phyloP scores from a whole-genome alignment of 2,888 invertebrate species.

The Dorcus hopei region DNA sequence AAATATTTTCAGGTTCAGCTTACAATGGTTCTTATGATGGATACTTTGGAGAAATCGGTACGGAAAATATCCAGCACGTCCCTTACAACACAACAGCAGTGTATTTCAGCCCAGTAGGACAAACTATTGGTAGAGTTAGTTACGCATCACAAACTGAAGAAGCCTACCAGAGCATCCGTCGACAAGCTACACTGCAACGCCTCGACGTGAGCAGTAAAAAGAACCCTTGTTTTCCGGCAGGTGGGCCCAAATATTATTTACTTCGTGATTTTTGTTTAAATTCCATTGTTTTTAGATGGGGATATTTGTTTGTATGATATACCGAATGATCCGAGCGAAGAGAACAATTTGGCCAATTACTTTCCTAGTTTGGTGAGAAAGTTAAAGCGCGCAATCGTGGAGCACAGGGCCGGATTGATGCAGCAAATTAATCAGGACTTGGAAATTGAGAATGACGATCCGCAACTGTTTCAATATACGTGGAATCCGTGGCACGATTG shows the following conservation, averaged over 20 bases:
- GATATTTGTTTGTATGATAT: constrained; percentile 75
- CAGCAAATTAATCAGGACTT: constrained; percentile 55
- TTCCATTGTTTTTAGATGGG: constrained; percentile 47
- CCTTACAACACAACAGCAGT: constrained; percentile 48
- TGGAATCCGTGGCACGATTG: constrained; percentile 67
- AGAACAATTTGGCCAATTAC: constrained; percentile 60
- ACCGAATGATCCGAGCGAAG: constrained; percentile 75
- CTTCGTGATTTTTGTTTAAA: neutral
- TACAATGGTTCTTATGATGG: constrained; percentile 46
- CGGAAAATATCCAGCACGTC: constrained; percentile 41
- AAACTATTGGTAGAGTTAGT: constrained; percentile 43
- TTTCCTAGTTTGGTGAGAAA: constrained; percentile 55
- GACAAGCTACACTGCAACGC: constrained; percentile 47
- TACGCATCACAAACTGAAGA: constrained; percentile 43
- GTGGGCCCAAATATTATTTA: constrained; percentile 33
- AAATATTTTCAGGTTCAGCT: constrained; percentile 33
- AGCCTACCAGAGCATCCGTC: constrained; percentile 44
- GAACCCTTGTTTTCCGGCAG: constrained; percentile 47
- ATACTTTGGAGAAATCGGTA: constrained; percentile 49
- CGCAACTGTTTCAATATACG: constrained; percentile 65
- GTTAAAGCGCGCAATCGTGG: constrained; percentile 51
- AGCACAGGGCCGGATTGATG: constrained; percentile 54
- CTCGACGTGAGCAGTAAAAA: constrained; percentile 40
- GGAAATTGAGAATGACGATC: constrained; percentile 62
- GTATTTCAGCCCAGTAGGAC: constrained; percentile 45